Percentiles rank a stretch among this genome's conserved stretches.
These are phyloP conservation scores for Xestia c-nigrum DNA, from an alignment of 2,888 invertebrate species.

Conservation along the genomic window DNA sequence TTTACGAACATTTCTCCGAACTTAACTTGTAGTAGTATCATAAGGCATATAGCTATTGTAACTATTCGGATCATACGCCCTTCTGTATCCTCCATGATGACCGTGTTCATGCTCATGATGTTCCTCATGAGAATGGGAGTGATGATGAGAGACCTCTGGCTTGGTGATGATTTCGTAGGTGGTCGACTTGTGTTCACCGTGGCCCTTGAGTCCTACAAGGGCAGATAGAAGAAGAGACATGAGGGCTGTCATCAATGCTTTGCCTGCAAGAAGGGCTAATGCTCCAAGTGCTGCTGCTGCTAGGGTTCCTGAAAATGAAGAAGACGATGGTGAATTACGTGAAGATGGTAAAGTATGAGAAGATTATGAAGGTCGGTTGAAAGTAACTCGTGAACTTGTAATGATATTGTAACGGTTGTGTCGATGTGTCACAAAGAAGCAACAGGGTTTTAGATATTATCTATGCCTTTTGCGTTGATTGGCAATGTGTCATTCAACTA, in stretches of 20 bases:
- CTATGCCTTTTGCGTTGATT: no score
- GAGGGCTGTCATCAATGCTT: slow-evolving; percentile 95
- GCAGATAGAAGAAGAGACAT: slow-evolving; percentile 95
- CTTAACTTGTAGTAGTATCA: slow-evolving; percentile 77
- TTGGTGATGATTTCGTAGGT: slow-evolving; percentile 96
- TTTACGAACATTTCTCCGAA: background rate
- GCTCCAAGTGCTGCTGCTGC: slow-evolving; percentile 94
- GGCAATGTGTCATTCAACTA: no score
- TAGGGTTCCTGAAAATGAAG: slow-evolving; percentile 90
- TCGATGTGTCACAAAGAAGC: no score
- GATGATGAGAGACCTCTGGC: slow-evolving; percentile 93
- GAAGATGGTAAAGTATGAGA: background rate
- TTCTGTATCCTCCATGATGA: slow-evolving; percentile 89
- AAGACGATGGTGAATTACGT: background rate
- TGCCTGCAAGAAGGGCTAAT: slow-evolving; percentile 94
- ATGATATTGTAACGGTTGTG: background rate
- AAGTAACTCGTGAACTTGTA: background rate
- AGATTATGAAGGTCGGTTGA: background rate
- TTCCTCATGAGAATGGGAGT: slow-evolving; percentile 93
- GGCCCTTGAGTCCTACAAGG: slow-evolving; percentile 94
- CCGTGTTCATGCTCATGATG: slow-evolving; percentile 90
- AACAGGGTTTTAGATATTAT: no score
- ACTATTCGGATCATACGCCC: slow-evolving; percentile 86
- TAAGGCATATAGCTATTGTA: slow-evolving; percentile 87
- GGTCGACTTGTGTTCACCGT: slow-evolving; percentile 93